Conservation (phyloP, 1,140 invertebrate genomes). For the Hylaeus volcanicus region DNA sequence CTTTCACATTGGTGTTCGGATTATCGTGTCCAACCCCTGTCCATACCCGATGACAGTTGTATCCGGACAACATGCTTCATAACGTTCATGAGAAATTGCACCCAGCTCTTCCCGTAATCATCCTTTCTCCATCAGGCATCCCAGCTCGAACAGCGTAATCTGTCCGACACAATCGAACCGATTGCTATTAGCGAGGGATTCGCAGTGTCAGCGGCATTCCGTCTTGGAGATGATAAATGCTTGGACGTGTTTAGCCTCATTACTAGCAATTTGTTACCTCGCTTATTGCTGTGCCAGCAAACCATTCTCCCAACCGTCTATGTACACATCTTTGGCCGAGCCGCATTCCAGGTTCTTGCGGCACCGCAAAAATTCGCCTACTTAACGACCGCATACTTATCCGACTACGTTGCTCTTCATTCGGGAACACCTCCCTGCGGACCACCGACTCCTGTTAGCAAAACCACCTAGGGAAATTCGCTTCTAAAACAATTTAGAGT, state of each 20-base stretch:
- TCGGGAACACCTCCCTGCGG: too few species aligned
- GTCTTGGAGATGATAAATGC: slow-evolving; percentile 67
- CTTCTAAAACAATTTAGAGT: too few species aligned
- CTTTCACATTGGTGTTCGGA: too few species aligned
- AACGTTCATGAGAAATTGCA: not conserved
- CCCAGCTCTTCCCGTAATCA: not conserved
- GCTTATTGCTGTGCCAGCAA: slow-evolving; percentile 35
- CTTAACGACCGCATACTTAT: not conserved
- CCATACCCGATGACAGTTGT: too few species aligned
- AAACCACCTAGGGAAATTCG: too few species aligned
- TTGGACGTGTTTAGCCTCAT: slow-evolving; percentile 66
- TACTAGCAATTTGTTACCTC: slow-evolving; percentile 68
- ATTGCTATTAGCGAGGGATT: slow-evolving; percentile 58
- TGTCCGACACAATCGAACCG: slow-evolving; percentile 47
- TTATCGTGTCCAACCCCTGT: too few species aligned
- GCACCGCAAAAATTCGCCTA: slow-evolving; percentile 22
- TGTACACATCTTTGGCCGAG: not conserved
- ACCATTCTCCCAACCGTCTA: not conserved
- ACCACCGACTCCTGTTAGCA: too few species aligned
- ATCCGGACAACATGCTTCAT: too few species aligned
- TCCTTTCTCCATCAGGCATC: not conserved
- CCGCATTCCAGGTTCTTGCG: slow-evolving; percentile 17
- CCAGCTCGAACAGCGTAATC: not conserved
- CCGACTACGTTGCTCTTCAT: not conserved
- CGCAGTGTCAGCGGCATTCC: slow-evolving; percentile 51